Percentiles rank a stretch among this genome's conserved stretches.
These are phyloP conservation scores for Rhinichthys osculus DNA, from an alignment of 2,797 vertebrate genomes.

Conservation along the genomic window DNA sequence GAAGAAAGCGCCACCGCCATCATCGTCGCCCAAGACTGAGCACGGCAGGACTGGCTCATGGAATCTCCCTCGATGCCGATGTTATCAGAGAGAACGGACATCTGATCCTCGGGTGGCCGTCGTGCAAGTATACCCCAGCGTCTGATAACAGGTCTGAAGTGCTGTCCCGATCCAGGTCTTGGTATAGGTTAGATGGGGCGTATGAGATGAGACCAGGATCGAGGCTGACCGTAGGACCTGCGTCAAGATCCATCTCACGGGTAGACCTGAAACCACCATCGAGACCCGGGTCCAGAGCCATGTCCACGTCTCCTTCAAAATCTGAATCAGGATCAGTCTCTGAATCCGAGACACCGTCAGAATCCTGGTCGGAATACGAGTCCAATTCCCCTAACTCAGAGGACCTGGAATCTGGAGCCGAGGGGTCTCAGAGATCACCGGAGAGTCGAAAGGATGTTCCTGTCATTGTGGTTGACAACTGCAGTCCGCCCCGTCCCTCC, in stretches of 20 bases:
- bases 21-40: constrained; percentile 24
- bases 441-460: constrained; percentile 40
- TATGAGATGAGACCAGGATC: constrained; percentile 48
- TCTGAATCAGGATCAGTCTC: constrained; percentile 62
- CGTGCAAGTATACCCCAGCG: constrained; percentile 64
- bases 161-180: constrained; percentile 40
- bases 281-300: constrained; percentile 67
- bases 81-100: constrained; percentile 74
- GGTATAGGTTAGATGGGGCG: constrained; percentile 46
- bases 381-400: constrained; percentile 65
- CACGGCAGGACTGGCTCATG: constrained; percentile 51
- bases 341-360: constrained; percentile 68
- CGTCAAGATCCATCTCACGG: constrained; percentile 42
- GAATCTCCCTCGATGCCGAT: constrained; percentile 65
- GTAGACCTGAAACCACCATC: constrained; percentile 66
- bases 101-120: constrained; percentile 72
- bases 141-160: constrained; percentile 65
- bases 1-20: constrained; percentile 75
- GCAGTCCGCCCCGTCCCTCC: constrained; percentile 45
- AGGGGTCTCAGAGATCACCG: constrained; percentile 45
- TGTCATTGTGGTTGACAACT: constrained; percentile 69
- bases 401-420: constrained; percentile 21
- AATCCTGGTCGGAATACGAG: constrained; percentile 71
- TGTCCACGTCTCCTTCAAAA: constrained; percentile 58
- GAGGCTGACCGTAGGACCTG: constrained; percentile 39